These are phyloP conservation scores for Siphlonurus alternatus DNA, from an alignment of 2,888 invertebrate species.

Conservation along the genomic window DNA sequence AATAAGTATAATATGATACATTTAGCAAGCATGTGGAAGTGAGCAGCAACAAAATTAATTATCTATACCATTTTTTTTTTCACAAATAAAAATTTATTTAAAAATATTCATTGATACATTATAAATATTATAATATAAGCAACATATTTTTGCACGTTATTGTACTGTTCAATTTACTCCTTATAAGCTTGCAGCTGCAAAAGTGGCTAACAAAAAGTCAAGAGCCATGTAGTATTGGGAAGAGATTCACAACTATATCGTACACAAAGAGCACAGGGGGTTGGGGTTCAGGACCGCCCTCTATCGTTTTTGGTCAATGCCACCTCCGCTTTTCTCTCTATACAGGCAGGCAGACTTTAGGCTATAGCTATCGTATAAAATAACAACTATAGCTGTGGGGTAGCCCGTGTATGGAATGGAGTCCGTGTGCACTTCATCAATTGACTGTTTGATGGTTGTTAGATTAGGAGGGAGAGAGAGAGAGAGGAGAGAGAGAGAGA, in stretches of 20 bases:
- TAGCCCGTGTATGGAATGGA: not conserved
- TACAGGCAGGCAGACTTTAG: not conserved
- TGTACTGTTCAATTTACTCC: no score
- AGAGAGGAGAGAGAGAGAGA: not conserved
- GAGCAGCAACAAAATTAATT: no score
- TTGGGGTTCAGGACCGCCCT: not conserved
- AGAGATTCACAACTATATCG: no score
- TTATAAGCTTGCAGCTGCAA: not conserved
- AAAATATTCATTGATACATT: no score
- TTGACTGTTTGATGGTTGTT: slow-evolving; percentile 14
- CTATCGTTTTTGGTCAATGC: not conserved
- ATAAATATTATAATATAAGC: no score
- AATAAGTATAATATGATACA: no score
- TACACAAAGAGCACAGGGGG: not conserved
- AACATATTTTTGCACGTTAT: not conserved
- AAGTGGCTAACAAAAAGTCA: not conserved
- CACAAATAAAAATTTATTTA: no score
- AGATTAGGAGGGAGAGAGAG: slow-evolving; percentile 3
- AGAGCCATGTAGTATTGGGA: not conserved
- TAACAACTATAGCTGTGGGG: not conserved
- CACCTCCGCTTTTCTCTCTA: no score
- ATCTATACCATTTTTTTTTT: no score
- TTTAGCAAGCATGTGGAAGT: no score
- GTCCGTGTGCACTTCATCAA: slow-evolving; percentile 13
- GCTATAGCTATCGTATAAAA: not conserved